phyloP scores from a whole-genome alignment of 2,113 vertebrate species.

The Dipodomys stephensi region DNA sequence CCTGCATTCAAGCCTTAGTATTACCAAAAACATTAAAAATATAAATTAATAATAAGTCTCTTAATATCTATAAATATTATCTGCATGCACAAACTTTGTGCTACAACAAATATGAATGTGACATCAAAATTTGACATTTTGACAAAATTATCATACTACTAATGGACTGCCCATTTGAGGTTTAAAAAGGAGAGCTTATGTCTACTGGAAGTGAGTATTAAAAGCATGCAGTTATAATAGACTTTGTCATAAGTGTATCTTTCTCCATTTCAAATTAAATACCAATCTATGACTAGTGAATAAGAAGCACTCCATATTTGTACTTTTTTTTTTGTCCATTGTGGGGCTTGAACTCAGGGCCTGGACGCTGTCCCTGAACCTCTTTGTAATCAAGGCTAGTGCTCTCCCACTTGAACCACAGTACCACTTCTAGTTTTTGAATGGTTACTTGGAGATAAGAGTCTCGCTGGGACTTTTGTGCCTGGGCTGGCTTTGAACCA shows the following conservation, averaged over 20 bases:
- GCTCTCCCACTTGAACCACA: too few relatives aligned
- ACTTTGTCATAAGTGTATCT: too few relatives aligned
- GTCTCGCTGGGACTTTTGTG: too few relatives aligned
- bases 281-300: background rate
- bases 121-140: slow-evolving; percentile 3
- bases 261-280: background rate
- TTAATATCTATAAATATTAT: background rate
- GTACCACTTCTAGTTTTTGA: too few relatives aligned
- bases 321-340: too few relatives aligned
- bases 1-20: background rate
- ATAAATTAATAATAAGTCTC: background rate
- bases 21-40: background rate
- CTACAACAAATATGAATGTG: background rate
- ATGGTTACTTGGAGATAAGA: too few relatives aligned
- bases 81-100: background rate
- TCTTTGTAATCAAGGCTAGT: too few relatives aligned
- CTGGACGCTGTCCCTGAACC: too few relatives aligned
- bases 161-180: background rate
- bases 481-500: too few relatives aligned
- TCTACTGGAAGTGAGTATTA: background rate
- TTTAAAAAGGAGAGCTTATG: background rate
- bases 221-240: background rate
- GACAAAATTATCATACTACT: background rate
- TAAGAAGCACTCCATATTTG: background rate
- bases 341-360: too few relatives aligned